Evolutionary conservation across 2,113 vertebrate species (phyloP).

Genomic region (Parotia lawesii): DNA sequence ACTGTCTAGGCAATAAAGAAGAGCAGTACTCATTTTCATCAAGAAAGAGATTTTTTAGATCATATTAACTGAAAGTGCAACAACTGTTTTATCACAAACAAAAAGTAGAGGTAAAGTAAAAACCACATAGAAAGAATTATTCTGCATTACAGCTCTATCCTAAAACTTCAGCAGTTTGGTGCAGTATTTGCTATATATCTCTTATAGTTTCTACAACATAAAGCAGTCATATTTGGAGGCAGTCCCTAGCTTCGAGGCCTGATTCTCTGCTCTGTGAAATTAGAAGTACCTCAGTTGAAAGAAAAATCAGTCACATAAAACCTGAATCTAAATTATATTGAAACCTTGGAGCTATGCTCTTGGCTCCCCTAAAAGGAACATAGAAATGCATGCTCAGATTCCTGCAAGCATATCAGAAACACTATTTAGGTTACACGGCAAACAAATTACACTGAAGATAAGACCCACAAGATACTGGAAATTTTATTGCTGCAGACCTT

Average conservation of each 20-base stretch:
- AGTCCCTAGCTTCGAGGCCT: neutral
- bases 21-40: neutral
- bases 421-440: neutral
- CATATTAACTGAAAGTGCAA: neutral
- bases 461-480: neutral
- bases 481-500: neutral
- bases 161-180: neutral
- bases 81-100: neutral
- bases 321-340: neutral
- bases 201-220: neutral
- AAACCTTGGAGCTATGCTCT: neutral
- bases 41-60: neutral
- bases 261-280: neutral
- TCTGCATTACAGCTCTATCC: neutral
- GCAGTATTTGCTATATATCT: neutral
- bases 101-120: neutral
- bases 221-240: neutral
- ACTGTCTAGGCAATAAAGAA: neutral
- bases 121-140: neutral
- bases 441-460: neutral
- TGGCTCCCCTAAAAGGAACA: neutral
- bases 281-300: neutral
- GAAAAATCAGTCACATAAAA: neutral
- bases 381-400: neutral
- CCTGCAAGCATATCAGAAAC: neutral